Percentiles rank a stretch among this genome's conserved stretches.
Conservation (phyloP, 2,888 invertebrate species). For the Agrilus biguttatus region DNA sequence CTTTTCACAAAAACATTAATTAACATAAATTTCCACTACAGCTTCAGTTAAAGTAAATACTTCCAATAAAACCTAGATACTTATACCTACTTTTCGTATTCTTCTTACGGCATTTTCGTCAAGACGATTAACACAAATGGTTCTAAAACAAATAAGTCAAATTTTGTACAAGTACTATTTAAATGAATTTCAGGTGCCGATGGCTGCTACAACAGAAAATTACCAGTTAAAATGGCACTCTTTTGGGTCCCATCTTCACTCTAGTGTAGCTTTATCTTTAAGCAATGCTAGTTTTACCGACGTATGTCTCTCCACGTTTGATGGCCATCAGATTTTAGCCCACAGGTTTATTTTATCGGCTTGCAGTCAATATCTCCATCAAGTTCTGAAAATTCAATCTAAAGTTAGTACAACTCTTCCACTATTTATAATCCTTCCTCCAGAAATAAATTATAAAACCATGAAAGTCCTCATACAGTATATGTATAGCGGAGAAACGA, state of each 20-base stretch:
- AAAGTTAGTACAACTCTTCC: slow-evolving; percentile 24
- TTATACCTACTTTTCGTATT: too few species aligned
- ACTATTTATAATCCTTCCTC: slow-evolving; percentile 60
- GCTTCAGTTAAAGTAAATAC: too few species aligned
- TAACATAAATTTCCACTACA: too few species aligned
- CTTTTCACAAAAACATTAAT: too few species aligned
- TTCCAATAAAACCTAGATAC: too few species aligned
- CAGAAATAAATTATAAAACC: slow-evolving; percentile 66
- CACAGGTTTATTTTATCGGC: slow-evolving; percentile 75
- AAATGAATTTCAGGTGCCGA: slow-evolving; percentile 13
- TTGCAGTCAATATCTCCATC: slow-evolving; percentile 53
- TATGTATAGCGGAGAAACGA: slow-evolving; percentile 71
- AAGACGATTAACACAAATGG: too few species aligned
- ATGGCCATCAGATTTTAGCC: slow-evolving; percentile 67
- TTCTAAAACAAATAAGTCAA: too few species aligned
- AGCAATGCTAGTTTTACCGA: slow-evolving; percentile 72
- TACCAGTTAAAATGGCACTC: slow-evolving; percentile 85
- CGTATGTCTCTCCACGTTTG: slow-evolving; percentile 64
- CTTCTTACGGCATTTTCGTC: too few species aligned
- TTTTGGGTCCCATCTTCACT: slow-evolving; percentile 67
- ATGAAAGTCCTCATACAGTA: slow-evolving; percentile 71
- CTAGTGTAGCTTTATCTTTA: slow-evolving; percentile 56
- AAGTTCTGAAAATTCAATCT: slow-evolving; percentile 33
- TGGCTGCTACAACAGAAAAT: slow-evolving; percentile 50
- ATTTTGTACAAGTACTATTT: background rate